These are phyloP conservation scores for Engystomops pustulosus DNA, from an alignment of 2,113 vertebrate genomes.

Conservation along the genomic window DNA sequence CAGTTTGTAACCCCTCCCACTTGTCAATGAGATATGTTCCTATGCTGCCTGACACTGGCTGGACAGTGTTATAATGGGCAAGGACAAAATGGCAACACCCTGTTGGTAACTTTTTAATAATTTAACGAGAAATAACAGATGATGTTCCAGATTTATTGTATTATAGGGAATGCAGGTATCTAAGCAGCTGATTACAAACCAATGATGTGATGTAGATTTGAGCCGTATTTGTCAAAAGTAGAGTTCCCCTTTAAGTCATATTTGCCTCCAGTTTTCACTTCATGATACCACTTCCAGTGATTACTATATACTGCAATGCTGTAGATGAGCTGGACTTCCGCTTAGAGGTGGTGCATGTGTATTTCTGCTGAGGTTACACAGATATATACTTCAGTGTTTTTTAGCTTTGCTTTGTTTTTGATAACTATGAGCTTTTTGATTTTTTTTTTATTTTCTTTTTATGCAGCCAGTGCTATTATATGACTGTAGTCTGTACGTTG, in stretches of 20 bases:
- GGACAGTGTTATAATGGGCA: no score
- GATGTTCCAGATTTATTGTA: no score
- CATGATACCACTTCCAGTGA: background rate
- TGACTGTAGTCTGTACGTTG: background rate
- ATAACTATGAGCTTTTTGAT: background rate
- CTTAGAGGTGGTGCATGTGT: background rate
- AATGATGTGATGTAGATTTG: no score
- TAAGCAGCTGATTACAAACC: no score
- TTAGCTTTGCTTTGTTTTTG: constrained; percentile 4
- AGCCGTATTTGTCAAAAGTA: background rate
- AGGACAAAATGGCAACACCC: no score
- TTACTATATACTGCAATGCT: background rate
- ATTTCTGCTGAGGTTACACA: background rate
- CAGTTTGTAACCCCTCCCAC: no score
- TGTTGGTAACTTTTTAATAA: no score
- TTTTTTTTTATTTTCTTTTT: background rate
- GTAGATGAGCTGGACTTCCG: background rate
- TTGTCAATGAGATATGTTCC: no score
- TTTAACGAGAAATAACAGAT: no score
- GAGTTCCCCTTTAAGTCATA: background rate
- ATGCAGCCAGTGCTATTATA: background rate
- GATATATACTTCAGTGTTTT: background rate
- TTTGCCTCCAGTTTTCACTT: constrained; percentile 7
- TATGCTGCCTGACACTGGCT: no score
- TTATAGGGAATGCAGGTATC: no score